Conservation (phyloP, 2,797 vertebrate species). For the Tapera naevia region DNA sequence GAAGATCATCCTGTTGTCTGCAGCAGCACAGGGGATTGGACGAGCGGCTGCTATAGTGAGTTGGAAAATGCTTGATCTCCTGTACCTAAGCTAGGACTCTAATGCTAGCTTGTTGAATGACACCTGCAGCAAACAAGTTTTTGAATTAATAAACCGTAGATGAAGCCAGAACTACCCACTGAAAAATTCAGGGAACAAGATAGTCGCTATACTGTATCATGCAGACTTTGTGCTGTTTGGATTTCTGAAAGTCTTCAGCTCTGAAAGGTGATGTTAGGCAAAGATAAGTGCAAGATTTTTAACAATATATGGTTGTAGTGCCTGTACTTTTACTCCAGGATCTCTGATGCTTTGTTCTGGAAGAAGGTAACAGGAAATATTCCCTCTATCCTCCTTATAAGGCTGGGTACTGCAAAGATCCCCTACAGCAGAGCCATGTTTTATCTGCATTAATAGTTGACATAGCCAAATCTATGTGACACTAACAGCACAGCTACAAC, state of each 20-base stretch:
- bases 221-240: not conserved
- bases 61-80: not conserved
- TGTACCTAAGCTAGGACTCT: not conserved
- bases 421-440: not conserved
- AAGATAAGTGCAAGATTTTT: not conserved
- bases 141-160: not conserved
- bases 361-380: not conserved
- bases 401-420: not conserved
- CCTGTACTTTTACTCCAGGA: not conserved
- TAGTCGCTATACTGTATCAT: not conserved
- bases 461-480: not conserved
- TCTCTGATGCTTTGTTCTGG: not conserved
- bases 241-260: not conserved
- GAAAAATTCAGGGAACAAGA: not conserved
- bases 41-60: conserved; percentile 88
- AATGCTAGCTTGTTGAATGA: not conserved
- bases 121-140: not conserved
- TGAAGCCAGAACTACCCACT: not conserved
- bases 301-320: not conserved
- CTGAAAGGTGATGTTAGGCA: not conserved
- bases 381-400: not conserved
- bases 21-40: conserved; percentile 93
- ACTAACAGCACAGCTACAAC: not conserved
- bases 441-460: not conserved
- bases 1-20: conserved; percentile 90